Base-by-base conservation (phyloP, 2,888 invertebrate genomes). In the Lasioglossum morio region DNA sequence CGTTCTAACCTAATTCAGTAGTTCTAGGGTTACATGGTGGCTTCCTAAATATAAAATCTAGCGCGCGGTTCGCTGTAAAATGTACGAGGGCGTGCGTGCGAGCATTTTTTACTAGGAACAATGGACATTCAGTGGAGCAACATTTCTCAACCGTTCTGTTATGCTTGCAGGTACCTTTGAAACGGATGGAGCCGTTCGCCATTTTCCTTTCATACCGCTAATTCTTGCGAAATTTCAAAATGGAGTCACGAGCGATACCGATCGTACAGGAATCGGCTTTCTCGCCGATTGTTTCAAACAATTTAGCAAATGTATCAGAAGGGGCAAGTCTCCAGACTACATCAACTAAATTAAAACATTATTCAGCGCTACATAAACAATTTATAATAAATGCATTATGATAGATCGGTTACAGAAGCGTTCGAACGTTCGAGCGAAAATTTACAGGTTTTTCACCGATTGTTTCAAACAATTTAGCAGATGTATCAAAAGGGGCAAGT, bases 31-130 rank as follows among this genome's bases (percentile, higher is more conserved):
- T 94, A 94, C 94, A 93, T 88, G 92, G 90, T 93, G 91, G 91
- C 92, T 91, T 92, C 94, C 94, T 94, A 94, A 94, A 94, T 94
- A 94, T 94, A 94, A 94, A 94, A 94, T 94, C 94, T 94, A 94
- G 94, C 94, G 90, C 94, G 90, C 87, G 92, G 89, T 91, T 92
- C 89, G 84, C 90, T 90, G 90, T 92, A 93, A 93, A 90, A 92
- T 63, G 66, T 16, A 46, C 72, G 84, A 78, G 53, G 70, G 53
- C 60, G 27, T 34, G 34, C 34, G 70, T 16, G 37, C 60, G 27
- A 19, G 72, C 34, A 53, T 72, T 66, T 81, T 83, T 83, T 84
- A 34, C 72, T 19, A 34, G 27, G 5, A 72, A 76, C 72, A 66
- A 66, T 83, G 75, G 23, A 46, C 69, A 75, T 48, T 60, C 37